A percentile compares a stretch with the other conserved stretches of the same genome.
Evolutionary conservation across 2,797 vertebrate species (phyloP).

Genomic region (Gymnopithys bicolor): DNA sequence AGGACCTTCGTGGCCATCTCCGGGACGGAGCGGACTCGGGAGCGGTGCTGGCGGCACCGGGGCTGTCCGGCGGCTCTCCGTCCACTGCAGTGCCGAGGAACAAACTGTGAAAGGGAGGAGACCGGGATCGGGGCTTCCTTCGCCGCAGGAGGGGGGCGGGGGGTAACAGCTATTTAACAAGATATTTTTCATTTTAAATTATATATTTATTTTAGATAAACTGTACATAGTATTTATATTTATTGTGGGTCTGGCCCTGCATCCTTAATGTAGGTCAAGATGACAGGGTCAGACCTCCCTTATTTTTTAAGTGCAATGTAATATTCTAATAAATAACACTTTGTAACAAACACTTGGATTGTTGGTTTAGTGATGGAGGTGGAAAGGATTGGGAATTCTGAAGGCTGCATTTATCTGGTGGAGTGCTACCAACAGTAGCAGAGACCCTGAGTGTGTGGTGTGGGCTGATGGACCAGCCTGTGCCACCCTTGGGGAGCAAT

Average conservation of each 20-base stretch:
- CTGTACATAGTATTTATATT: constrained; percentile 86
- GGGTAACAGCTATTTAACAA: constrained; percentile 76
- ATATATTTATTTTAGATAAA: constrained; percentile 85
- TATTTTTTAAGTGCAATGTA: constrained; percentile 71
- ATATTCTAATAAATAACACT: constrained; percentile 76
- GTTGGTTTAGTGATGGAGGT: neutral
- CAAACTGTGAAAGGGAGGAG: constrained; percentile 79
- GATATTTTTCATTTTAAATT: constrained; percentile 83
- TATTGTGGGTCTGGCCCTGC: constrained; percentile 70
- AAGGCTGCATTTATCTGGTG: neutral
- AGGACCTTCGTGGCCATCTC: neutral
- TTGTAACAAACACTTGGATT: constrained; percentile 26
- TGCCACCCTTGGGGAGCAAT: neutral
- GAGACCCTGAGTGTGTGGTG: rapidly evolving
- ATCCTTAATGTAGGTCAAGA: neutral
- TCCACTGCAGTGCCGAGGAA: constrained; percentile 39
- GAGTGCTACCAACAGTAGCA: neutral
- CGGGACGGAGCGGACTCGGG: neutral
- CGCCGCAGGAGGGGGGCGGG: constrained; percentile 24
- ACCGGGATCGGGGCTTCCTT: constrained; percentile 71
- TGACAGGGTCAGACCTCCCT: neutral
- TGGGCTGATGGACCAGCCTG: neutral
- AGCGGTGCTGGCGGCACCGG: neutral
- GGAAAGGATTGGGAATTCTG: neutral
- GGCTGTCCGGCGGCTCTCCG: neutral